Evolutionary conservation across 2,888 invertebrate species (phyloP), one percentile per base, ranked within the genome.

Genomic region (Agrochola circellaris): DNA sequence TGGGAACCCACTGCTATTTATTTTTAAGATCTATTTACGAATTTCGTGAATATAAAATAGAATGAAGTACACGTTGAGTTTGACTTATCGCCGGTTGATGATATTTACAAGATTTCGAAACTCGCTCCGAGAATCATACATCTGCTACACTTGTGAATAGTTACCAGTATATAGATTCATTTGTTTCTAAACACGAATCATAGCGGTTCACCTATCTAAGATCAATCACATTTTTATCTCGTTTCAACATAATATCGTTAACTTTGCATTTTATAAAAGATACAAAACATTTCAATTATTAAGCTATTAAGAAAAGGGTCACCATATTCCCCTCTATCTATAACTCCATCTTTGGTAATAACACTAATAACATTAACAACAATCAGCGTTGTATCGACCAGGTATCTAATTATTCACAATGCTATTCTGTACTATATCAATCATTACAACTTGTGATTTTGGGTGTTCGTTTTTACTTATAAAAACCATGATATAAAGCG

Each of bases 331-430:
- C 92, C 92, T 93, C 90, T 91, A 91, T 90, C 92, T 93, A 93
- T 91, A 93, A 93, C 93, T 94, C 94, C 95, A 94, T 96, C 96
- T 96, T 96, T 96, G 96, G 96, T 96, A 95, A 95, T 94, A 94
- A 95, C 94, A 93, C 95, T 96, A 95, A 95, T 94, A 94, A 95
- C 94, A 93, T 95, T 93, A 95, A 94, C 94, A 95, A 95, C 93
- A 93, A 94, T 93, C 90, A 94, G 93, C 92, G 90, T 92, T 93
- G 92, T 90, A 91, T 93, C 92, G 92, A 93, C 91, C 93, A 92
- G 91, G 89, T 91, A 91, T 91, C 89, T 90, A 89, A 89, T 87
- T 91, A 91, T 93, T 91, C 89, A 91, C 92, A 92, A 90, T 92
- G 83, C 83, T 88, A 88, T 87, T 90, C 89, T 91, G 91, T 91